Evolutionary conservation across 2,888 invertebrate species (phyloP).

Genomic region (Noctua janthina): DNA sequence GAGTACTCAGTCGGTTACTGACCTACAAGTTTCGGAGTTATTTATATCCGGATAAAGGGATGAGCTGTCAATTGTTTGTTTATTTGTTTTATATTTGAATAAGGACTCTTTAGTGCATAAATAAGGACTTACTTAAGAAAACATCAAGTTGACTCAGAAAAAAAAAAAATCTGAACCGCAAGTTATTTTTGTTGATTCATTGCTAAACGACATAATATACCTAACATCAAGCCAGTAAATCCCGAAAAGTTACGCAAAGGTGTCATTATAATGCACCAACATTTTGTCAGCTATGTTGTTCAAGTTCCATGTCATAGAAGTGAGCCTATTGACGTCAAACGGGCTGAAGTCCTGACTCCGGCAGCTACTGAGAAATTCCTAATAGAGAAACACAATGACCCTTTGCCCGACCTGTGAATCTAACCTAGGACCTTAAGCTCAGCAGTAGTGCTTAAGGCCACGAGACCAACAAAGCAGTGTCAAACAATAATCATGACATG

Average conservation of each 20-base stretch:
- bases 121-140: background rate
- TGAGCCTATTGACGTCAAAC: no score
- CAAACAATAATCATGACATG: background rate
- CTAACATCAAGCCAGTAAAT: background rate
- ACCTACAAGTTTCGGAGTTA: constrained; percentile 71
- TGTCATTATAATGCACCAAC: no score
- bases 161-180: background rate
- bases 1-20: constrained; percentile 74
- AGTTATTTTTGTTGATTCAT: background rate
- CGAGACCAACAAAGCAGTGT: background rate
- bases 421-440: background rate
- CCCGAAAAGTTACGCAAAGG: background rate
- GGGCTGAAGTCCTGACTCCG: no score
- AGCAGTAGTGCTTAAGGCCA: background rate
- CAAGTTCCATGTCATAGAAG: no score
- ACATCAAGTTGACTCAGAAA: background rate
- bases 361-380: no score
- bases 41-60: constrained; percentile 60
- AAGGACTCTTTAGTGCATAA: background rate
- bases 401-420: no score
- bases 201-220: background rate
- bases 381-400: no score
- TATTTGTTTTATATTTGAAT: constrained; percentile 45
- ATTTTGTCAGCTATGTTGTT: no score
- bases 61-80: constrained; percentile 17